Percentiles rank a stretch among this genome's conserved stretches.
Conservation (phyloP, 2,888 invertebrate species). For the Drosophila multiciliata region DNA sequence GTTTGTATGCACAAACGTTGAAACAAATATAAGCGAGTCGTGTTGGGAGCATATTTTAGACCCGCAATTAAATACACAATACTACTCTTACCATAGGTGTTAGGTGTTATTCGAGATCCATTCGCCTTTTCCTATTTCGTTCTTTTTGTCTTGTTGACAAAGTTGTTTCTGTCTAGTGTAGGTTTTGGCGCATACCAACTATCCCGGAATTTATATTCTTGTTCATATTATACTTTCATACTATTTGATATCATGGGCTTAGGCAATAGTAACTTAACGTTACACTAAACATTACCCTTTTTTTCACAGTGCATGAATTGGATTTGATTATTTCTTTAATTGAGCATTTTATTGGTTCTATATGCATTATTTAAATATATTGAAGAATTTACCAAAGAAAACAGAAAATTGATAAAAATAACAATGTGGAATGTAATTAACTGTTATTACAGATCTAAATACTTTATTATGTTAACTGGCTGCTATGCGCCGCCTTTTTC, state of each 20-base stretch:
- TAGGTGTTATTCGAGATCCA: background rate
- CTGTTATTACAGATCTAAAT: background rate
- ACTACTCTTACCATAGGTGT: background rate
- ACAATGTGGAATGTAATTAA: background rate
- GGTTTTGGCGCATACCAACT: background rate
- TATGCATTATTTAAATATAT: background rate
- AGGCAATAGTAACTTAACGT: background rate
- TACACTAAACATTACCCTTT: background rate
- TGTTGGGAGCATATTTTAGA: slow-evolving; percentile 4
- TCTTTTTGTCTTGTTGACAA: background rate
- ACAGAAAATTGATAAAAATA: background rate
- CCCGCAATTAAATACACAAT: slow-evolving; percentile 24
- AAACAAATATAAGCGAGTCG: slow-evolving; percentile 4
- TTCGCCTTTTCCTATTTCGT: background rate
- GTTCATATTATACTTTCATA: background rate
- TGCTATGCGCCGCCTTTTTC: slow-evolving; percentile 1
- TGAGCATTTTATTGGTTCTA: background rate
- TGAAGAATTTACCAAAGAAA: background rate
- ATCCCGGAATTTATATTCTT: background rate
- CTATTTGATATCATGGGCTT: background rate
- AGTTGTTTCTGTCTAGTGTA: background rate
- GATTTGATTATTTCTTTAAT: background rate
- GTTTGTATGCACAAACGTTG: background rate
- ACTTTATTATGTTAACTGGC: background rate
- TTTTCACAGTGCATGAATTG: background rate